Evolutionary conservation across 2,797 vertebrate genomes (phyloP), one percentile per base, ranked within the genome.

Genomic region (Bovichtus diacanthus): DNA sequence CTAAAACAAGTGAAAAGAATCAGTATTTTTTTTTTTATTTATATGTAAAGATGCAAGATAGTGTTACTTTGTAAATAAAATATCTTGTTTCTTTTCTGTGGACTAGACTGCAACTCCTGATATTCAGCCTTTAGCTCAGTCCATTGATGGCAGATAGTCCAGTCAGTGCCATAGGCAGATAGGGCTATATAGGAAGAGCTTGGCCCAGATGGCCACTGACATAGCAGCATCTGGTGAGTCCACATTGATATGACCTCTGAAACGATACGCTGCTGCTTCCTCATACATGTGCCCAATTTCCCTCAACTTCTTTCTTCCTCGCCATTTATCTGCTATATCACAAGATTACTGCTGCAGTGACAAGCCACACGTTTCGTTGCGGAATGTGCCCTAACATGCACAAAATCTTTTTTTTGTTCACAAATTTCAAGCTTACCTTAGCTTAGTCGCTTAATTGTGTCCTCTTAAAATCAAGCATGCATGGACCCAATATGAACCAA

Each of bases 141-240:
- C 16, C 46, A 54, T 62, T 70, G 54, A 54, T 74, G 38, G 50
- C 39, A 67, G 50, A 69, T 61, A 74, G 69, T 67, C 38, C 46
- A 29, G 23, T 50, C 49, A 44, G 27, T 44, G 47, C 55, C 34
- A 76, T n/a, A 41, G 70, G 56, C 58, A 74, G 74, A 54, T 51
- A 77, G 47, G 16, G 25, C 50, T 73, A 55, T 70, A 65, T 46
- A 76, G 29, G 36, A 70, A 80, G 63, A 63, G 39, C 39, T 65
- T 27, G 64, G 81, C 59, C 74, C 77, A 84, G 81, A 87, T 83
- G 80, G 83, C 46, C 74, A 46, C 66, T 86, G 61, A 80, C 67
- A 83, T 62, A 49, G 61, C 46, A 74, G 67, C 76, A 84, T 83
- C 76, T 85, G 80, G 62, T 66, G 27, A 64, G 41, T 79, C 70